Conservation (phyloP, 2,888 invertebrate species). For the Tipula vernalis region DNA sequence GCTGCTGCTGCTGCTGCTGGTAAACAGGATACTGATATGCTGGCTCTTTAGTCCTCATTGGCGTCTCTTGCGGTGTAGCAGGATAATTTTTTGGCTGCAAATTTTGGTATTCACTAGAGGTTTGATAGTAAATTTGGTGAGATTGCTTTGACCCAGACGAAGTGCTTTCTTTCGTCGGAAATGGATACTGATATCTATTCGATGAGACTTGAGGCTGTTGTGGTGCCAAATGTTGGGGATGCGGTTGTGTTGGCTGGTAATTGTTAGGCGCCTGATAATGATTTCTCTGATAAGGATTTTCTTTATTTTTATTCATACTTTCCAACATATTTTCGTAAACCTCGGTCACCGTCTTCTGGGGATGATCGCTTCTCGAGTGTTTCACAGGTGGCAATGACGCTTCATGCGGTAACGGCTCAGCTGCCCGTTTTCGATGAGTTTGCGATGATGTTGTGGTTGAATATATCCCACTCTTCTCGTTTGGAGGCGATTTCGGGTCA, state of each 20-base stretch:
- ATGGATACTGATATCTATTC: background rate
- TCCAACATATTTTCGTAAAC: background rate
- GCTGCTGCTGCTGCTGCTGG: background rate
- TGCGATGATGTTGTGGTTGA: constrained; percentile 9
- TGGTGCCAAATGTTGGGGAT: background rate
- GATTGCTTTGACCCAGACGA: constrained; percentile 13
- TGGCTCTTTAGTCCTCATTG: background rate
- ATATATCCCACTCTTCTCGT: background rate
- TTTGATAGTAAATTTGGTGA: constrained; percentile 7
- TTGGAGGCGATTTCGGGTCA: background rate
- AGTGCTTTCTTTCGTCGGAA: background rate
- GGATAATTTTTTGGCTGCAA: background rate
- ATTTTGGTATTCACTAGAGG: background rate
- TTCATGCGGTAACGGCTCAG: constrained; percentile 18
- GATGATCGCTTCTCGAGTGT: constrained; percentile 11
- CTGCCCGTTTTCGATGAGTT: constrained; percentile 19
- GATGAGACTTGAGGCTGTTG: background rate
- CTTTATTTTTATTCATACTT: constrained; percentile 6
- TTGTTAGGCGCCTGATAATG: background rate
- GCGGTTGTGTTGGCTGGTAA: background rate
- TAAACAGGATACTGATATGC: background rate
- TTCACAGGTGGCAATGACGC: constrained; percentile 15
- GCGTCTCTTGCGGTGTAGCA: background rate
- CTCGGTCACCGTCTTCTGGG: background rate
- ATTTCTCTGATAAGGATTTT: background rate